Evolutionary conservation across 64 coral and sea anemone species (phyloP), one percentile per base, ranked within the genome.

Genomic region (Porites lutea): DNA sequence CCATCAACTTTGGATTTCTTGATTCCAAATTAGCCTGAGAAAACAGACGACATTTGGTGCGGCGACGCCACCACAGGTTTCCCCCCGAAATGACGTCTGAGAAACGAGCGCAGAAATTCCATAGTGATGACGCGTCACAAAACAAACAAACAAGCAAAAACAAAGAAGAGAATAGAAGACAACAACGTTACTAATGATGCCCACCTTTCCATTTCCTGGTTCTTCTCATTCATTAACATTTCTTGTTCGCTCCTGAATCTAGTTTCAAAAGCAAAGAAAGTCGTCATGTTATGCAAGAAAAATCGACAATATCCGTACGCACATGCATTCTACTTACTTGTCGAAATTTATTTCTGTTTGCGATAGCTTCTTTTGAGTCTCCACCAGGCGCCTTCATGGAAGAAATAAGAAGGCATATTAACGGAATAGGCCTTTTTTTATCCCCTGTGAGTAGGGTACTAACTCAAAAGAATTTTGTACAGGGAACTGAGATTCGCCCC

Each of bases 361-460:
- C 13, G 95, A 81, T 47, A 96, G 76, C 72, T 96, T 96, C 91
- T 93, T 96, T 59, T 96, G 95, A 59, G 95, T 96, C 58, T 96
- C 95, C 48, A 96, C 91, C 37, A 96, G 91, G 62, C 95, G 95
- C 49, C 95, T 95, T 83, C 7, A 64, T 7, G 21, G 3, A 77
- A 15, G 21, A 71, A 43, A 5, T 3, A 8, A 47, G 72, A 57
- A 4, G 54, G 59, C n/a, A 43, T 72, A 55, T 58, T 10, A 48
- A 48, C 27, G 77, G 52, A n/a, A 58, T 54, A 55, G 74, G 46
- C 5, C 4, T 59, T 72, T 48, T 16, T 46, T 16, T 15, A 51
- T 4, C 5, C 20, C 9, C 44, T 87, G 13, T 4, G 69, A 5
- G 3, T 3, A 16, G 8, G 53, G 27, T 37, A 37, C 27, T 37